phyloP scores from a whole-genome alignment of 2,888 invertebrate species.

The Allolobophora icterica region DNA sequence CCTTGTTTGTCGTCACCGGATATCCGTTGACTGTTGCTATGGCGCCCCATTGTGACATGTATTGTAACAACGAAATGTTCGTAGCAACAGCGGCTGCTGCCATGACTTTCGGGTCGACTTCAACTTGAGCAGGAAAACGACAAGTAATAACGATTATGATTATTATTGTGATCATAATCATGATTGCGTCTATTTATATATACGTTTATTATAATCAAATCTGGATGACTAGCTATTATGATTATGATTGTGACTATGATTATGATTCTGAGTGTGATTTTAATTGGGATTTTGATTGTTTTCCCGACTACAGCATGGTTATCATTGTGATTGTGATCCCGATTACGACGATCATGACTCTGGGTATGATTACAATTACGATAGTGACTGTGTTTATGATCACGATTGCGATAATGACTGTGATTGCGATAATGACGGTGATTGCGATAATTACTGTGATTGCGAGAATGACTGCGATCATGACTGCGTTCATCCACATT shows the following conservation, averaged over 20 bases:
- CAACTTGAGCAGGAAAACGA: neutral
- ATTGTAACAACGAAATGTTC: neutral
- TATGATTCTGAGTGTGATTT: too few species aligned
- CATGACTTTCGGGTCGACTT: neutral
- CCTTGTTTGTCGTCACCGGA: too few species aligned
- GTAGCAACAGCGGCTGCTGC: neutral
- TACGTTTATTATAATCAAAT: neutral
- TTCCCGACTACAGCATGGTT: neutral
- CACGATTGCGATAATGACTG: neutral
- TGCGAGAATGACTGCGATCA: too few species aligned
- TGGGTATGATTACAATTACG: neutral
- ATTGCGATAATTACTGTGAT: neutral
- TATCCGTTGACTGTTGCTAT: neutral
- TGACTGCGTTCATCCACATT: neutral
- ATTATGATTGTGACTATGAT: neutral
- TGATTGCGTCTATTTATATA: neutral
- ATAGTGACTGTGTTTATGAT: neutral
- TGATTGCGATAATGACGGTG: too few species aligned
- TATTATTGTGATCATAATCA: neutral
- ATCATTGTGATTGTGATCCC: neutral
- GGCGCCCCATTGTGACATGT: neutral
- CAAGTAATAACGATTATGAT: neutral
- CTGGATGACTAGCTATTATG: too few species aligned
- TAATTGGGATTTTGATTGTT: neutral
- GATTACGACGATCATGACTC: neutral